A percentile compares a stretch with the other conserved stretches of the same genome.
Conservation (phyloP, 2,888 invertebrate genomes). For the Strigamia crassipes region DNA sequence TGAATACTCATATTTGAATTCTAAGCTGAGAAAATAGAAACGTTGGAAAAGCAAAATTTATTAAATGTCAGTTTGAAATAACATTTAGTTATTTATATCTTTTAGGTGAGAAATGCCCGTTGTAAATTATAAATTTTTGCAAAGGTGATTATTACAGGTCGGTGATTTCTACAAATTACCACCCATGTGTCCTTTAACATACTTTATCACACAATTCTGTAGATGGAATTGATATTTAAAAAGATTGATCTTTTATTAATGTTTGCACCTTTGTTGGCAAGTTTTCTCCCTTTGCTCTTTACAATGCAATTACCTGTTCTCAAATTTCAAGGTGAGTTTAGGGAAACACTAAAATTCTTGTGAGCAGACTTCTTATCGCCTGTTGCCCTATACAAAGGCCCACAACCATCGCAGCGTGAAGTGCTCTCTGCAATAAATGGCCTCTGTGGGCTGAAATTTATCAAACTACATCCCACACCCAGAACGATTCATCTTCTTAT, state of each 20-base stretch:
- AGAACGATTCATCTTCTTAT: constrained; percentile 23
- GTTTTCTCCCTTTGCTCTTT: constrained; percentile 16
- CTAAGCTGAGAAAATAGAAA: background rate
- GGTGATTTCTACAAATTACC: constrained; percentile 2
- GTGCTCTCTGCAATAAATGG: constrained; percentile 23
- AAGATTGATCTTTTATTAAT: constrained; percentile 26
- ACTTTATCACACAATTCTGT: background rate
- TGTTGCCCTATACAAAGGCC: constrained; percentile 30
- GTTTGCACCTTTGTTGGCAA: constrained; percentile 5
- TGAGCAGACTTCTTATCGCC: constrained; percentile 22
- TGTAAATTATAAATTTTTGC: background rate
- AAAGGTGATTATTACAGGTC: background rate
- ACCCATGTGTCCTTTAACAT: background rate
- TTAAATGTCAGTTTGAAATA: background rate
- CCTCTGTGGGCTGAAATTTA: constrained; percentile 26
- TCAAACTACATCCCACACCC: constrained; percentile 30
- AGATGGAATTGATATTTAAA: background rate
- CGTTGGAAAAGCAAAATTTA: background rate
- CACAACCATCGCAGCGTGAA: constrained; percentile 30
- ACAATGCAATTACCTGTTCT: constrained; percentile 27
- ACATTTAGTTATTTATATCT: background rate
- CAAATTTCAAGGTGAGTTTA: constrained; percentile 44
- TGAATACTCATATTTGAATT: background rate
- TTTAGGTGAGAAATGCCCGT: background rate
- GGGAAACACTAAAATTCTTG: constrained; percentile 36